A percentile compares a stretch with the other conserved stretches of the same genome.
These are phyloP conservation scores for Lasioglossum vierecki DNA, from an alignment of 2,888 invertebrate species.

Conservation along the genomic window DNA sequence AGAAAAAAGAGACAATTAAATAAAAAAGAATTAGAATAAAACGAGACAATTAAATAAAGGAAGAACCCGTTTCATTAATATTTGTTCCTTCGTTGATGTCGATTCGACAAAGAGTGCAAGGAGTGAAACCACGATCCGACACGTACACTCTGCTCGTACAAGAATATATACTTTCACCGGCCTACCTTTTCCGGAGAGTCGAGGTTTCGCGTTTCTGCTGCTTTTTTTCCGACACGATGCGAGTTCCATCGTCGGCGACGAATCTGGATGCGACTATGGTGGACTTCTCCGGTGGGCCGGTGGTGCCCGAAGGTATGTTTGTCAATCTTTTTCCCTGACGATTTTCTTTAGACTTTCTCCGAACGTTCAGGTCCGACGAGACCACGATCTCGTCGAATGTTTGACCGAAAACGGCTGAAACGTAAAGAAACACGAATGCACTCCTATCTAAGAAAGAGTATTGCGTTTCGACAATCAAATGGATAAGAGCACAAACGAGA, in stretches of 20 bases:
- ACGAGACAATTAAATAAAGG: too few species aligned
- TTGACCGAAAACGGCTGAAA: slow-evolving; percentile 79
- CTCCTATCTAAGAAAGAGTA: not conserved
- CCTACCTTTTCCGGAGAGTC: slow-evolving; percentile 73
- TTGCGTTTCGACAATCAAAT: not conserved
- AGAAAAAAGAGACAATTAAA: too few species aligned
- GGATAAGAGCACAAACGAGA: not conserved
- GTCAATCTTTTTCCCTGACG: slow-evolving; percentile 81
- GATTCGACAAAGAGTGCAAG: too few species aligned
- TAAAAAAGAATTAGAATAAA: too few species aligned
- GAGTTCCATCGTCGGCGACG: slow-evolving; percentile 78
- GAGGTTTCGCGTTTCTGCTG: slow-evolving; percentile 74
- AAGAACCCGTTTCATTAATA: too few species aligned
- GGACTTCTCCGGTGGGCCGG: slow-evolving; percentile 77
- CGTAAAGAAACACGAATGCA: not conserved
- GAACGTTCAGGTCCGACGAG: slow-evolving; percentile 81
- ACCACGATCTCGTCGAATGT: slow-evolving; percentile 84
- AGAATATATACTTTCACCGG: not conserved
- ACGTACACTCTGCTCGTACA: not conserved
- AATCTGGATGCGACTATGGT: slow-evolving; percentile 78
- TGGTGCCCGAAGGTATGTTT: slow-evolving; percentile 80
- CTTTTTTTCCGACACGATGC: slow-evolving; percentile 74
- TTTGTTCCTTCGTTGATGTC: too few species aligned
- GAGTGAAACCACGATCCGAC: not conserved
- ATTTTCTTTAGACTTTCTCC: slow-evolving; percentile 82